phyloP scores from a whole-genome alignment of 2,888 invertebrate species.

The Leucoma salicis region DNA sequence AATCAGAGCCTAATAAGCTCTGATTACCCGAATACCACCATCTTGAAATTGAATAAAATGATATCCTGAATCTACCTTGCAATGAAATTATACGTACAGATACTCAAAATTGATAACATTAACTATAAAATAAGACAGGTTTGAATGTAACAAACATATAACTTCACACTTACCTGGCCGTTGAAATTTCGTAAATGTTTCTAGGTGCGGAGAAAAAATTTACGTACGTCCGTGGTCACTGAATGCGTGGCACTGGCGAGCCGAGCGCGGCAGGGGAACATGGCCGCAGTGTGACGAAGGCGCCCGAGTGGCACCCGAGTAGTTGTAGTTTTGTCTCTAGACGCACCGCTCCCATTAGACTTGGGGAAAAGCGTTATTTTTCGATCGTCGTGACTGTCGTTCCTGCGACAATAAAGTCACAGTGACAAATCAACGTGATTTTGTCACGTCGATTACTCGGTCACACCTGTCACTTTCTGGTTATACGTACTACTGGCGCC shows the following conservation, averaged over 20 bases:
- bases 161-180: slow-evolving; percentile 12
- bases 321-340: slow-evolving; percentile 18
- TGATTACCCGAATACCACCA: slow-evolving; percentile 14
- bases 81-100: slow-evolving; percentile 13
- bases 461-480: too few relatives aligned
- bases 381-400: too few relatives aligned
- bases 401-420: too few relatives aligned
- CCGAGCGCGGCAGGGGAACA: slow-evolving; percentile 11
- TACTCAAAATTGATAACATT: slow-evolving; percentile 18
- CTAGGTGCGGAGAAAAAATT: slow-evolving; percentile 12
- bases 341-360: slow-evolving; percentile 10
- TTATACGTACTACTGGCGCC: too few relatives aligned
- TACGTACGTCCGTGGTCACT: slow-evolving; percentile 9
- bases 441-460: too few relatives aligned
- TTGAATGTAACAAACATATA: slow-evolving; percentile 10
- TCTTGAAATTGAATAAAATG: slow-evolving; percentile 14
- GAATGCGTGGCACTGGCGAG: slow-evolving; percentile 13
- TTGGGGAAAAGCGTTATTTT: too few relatives aligned
- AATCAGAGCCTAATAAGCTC: slow-evolving; percentile 17
- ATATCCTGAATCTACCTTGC: slow-evolving; percentile 15
- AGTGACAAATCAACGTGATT: too few relatives aligned
- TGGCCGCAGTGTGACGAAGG: slow-evolving; percentile 10
- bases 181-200: slow-evolving; percentile 14
- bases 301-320: slow-evolving; percentile 18
- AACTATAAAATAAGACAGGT: slow-evolving; percentile 15